These are phyloP conservation scores for Gila orcuttii DNA, from an alignment of 2,113 vertebrate genomes.

Conservation along the genomic window DNA sequence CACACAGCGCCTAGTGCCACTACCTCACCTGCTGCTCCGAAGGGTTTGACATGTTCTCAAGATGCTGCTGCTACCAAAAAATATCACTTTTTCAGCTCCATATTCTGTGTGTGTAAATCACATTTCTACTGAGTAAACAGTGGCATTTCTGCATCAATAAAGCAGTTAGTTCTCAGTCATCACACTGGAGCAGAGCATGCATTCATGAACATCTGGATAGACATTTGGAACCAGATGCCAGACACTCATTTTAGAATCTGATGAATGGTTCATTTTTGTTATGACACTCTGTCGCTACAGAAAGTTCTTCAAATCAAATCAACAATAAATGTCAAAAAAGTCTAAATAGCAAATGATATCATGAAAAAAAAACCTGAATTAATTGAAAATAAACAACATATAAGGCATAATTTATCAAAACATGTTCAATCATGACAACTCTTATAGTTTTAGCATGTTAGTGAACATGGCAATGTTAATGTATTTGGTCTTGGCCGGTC, in stretches of 20 bases:
- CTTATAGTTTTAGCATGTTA: no score
- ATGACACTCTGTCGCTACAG: background rate
- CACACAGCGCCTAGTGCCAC: background rate
- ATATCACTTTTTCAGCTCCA: background rate
- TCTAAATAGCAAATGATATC: no score
- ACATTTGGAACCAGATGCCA: conserved; percentile 63
- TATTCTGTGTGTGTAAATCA: conserved; percentile 66
- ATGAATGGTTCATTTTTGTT: conserved; percentile 32
- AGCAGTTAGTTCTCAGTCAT: conserved; percentile 66
- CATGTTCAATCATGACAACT: no score
- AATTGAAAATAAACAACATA: background rate
- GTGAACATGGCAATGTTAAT: no score
- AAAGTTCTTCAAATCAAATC: background rate
- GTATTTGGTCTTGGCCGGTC: no score
- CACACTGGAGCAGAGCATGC: conserved; percentile 62
- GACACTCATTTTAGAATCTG: conserved; percentile 20
- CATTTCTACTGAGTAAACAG: conserved; percentile 58
- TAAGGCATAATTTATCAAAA: background rate
- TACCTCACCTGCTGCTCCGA: background rate
- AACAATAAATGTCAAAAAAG: background rate
- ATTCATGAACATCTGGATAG: conserved; percentile 74
- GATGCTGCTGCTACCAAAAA: conserved; percentile 14
- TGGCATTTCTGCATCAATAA: conserved; percentile 74
- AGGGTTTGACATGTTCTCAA: conserved; percentile 6
- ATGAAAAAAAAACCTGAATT: no score